Percentiles rank a stretch among this genome's conserved stretches.
Conservation (phyloP, 1,140 invertebrate species). For the Drosophila insularis region DNA sequence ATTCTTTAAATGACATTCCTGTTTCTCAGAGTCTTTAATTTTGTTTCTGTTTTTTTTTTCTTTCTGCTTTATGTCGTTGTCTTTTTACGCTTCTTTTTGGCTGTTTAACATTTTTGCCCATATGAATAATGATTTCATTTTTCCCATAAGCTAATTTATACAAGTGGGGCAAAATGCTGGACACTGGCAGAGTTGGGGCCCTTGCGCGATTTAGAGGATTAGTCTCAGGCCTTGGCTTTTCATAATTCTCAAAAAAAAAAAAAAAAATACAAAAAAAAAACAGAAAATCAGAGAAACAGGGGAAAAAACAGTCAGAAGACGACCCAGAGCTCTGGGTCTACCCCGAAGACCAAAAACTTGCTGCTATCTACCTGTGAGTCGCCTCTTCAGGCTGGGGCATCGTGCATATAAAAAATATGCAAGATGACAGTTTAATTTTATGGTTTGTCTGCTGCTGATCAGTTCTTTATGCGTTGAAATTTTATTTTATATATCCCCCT, state of each 20-base stretch:
- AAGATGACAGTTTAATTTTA: constrained; percentile 83
- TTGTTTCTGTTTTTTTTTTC: neutral
- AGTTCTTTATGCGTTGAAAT: constrained; percentile 81
- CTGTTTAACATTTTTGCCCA: constrained; percentile 75
- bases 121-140: constrained; percentile 82
- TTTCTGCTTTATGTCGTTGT: neutral
- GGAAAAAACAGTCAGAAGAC: constrained; percentile 24
- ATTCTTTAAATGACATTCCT: neutral
- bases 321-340: constrained; percentile 5
- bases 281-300: neutral
- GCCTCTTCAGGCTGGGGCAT: neutral
- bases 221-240: constrained; percentile 80
- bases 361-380: constrained; percentile 51
- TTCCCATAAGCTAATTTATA: constrained; percentile 82
- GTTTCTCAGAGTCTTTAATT: constrained; percentile 22
- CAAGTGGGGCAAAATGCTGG: constrained; percentile 66
- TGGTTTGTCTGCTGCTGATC: constrained; percentile 82
- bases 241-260: constrained; percentile 70
- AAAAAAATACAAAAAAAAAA: constrained; percentile 10
- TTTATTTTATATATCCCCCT: constrained; percentile 45
- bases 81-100: constrained; percentile 34
- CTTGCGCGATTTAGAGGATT: constrained; percentile 81
- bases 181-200: constrained; percentile 40
- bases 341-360: constrained; percentile 1
- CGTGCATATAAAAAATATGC: constrained; percentile 82